Conservation (phyloP, 2,113 vertebrate genomes). For the Cyprinodon tularosa region DNA sequence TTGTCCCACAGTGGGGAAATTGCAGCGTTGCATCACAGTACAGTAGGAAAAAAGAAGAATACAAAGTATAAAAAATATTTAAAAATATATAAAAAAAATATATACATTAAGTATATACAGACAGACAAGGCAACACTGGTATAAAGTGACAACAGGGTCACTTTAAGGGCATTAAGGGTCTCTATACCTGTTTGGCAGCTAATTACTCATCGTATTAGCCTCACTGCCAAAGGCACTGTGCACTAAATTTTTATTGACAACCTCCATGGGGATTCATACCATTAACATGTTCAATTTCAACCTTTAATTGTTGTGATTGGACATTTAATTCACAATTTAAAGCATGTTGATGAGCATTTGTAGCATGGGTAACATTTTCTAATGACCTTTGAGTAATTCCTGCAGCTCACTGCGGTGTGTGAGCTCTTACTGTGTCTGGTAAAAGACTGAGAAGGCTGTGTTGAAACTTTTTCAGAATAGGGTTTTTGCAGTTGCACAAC, state of each 20-base stretch:
- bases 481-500: neutral
- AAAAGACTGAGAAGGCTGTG: neutral
- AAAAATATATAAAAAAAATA: too few relatives aligned
- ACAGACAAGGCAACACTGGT: too few relatives aligned
- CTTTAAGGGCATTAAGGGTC: constrained; percentile 36
- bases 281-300: constrained; percentile 32
- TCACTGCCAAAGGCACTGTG: neutral
- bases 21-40: too few relatives aligned
- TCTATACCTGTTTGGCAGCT: constrained; percentile 4
- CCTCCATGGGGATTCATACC: constrained; percentile 31
- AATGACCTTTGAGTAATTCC: constrained; percentile 15
- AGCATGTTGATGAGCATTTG: constrained; percentile 34
- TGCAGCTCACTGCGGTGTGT: neutral
- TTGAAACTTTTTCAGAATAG: neutral
- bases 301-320: constrained; percentile 56
- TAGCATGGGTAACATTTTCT: constrained; percentile 32
- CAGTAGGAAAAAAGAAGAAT: too few relatives aligned
- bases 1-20: too few relatives aligned
- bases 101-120: too few relatives aligned
- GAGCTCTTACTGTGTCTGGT: neutral
- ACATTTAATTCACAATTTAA: constrained; percentile 61
- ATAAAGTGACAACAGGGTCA: too few relatives aligned
- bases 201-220: constrained; percentile 4
- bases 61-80: too few relatives aligned
- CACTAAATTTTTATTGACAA: constrained; percentile 7